A percentile compares a stretch with the other conserved stretches of the same genome.
phyloP scores from a whole-genome alignment of 1,140 invertebrate genomes.

The Solenopsis fugax region DNA sequence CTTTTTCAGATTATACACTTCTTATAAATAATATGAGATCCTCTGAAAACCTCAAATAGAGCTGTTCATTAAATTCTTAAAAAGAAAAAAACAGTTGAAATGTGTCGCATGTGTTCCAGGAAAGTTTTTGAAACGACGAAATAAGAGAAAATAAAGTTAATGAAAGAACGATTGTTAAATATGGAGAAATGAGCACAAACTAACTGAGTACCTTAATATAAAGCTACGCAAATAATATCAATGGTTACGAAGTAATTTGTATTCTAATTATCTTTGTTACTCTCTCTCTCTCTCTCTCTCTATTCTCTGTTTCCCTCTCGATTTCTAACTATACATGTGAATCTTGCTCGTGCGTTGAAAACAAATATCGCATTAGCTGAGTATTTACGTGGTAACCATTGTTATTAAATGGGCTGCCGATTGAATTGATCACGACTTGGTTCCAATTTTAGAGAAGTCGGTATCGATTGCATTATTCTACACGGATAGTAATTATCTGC shows the following conservation, averaged over 20 bases:
- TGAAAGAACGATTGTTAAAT: slow-evolving; percentile 2
- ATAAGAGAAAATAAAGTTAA: slow-evolving; percentile 7
- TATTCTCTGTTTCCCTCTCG: not conserved
- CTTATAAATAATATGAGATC: not conserved
- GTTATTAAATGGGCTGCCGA: slow-evolving; percentile 2
- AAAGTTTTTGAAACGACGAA: not conserved
- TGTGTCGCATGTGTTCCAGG: not conserved
- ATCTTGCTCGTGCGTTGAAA: not conserved
- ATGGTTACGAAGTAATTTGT: not conserved
- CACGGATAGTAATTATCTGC: slow-evolving; percentile 36
- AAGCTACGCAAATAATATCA: not conserved
- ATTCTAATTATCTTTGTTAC: not conserved
- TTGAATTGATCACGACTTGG: slow-evolving; percentile 14
- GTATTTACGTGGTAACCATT: not conserved
- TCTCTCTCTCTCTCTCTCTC: not conserved
- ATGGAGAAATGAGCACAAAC: not conserved
- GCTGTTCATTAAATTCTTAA: not conserved
- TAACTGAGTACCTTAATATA: not conserved
- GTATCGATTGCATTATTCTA: slow-evolving; percentile 16
- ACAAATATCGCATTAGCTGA: not conserved
- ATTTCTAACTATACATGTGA: not conserved
- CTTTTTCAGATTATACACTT: not conserved
- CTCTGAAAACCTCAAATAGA: not conserved
- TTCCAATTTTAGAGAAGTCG: not conserved
- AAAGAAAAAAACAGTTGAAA: not conserved